These are phyloP conservation scores for Pseudococcus longispinus DNA, from an alignment of 2,888 invertebrate species.

Conservation along the genomic window DNA sequence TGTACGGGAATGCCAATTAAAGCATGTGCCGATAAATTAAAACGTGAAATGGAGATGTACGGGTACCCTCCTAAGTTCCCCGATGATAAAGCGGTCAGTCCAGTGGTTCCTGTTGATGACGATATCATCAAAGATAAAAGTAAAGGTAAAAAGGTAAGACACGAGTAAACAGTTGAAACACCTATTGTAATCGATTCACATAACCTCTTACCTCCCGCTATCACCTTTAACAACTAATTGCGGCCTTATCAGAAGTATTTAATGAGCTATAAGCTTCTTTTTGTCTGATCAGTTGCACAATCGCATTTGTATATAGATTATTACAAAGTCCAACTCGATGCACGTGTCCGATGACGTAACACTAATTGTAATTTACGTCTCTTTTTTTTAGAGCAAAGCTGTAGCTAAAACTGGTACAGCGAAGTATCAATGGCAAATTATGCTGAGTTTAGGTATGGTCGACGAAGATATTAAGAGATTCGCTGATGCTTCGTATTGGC, in stretches of 20 bases:
- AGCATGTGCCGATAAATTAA: constrained; percentile 97
- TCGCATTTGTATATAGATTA: neutral
- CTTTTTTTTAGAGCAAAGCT: constrained; percentile 79
- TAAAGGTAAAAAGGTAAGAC: constrained; percentile 82
- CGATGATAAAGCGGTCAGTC: constrained; percentile 64
- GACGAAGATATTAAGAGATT: constrained; percentile 94
- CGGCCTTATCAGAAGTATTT: neutral
- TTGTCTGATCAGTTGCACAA: constrained; percentile 32
- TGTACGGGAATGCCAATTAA: constrained; percentile 99
- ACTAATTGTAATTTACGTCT: neutral
- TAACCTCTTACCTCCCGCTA: neutral
- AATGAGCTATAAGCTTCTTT: constrained; percentile 21
- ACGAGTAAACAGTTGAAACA: constrained; percentile 3
- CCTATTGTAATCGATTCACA: neutral
- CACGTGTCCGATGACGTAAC: neutral
- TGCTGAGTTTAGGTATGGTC: constrained; percentile 87
- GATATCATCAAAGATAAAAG: constrained; percentile 80
- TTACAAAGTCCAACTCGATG: neutral
- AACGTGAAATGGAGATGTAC: constrained; percentile 87
- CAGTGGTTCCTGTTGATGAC: constrained; percentile 65
- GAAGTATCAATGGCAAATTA: constrained; percentile 99
- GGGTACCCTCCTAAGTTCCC: constrained; percentile 95
- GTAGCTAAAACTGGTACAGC: constrained; percentile 86
- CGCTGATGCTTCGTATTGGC: constrained; percentile 89
- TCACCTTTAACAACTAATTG: neutral